A percentile compares a stretch with the other conserved stretches of the same genome.
Evolutionary conservation across 2,113 vertebrate genomes (phyloP).

Genomic region (Dolichotis patagonum): DNA sequence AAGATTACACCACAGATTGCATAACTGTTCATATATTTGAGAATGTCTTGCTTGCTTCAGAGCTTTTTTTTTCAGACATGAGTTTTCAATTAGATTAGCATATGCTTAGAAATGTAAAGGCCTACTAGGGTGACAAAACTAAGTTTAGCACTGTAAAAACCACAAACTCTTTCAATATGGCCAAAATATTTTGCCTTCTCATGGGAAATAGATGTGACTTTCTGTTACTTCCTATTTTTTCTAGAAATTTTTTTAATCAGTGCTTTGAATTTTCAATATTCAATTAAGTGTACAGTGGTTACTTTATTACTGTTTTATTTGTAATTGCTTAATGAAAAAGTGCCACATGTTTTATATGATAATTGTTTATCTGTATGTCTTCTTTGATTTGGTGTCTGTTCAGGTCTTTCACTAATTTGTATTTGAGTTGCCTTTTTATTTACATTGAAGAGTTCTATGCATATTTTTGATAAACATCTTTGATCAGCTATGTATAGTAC

Average conservation of each 20-base stretch:
- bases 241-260: background rate
- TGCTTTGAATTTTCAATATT: background rate
- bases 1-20: background rate
- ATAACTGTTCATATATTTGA: background rate
- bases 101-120: background rate
- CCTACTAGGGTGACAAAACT: background rate
- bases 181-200: background rate
- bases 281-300: background rate
- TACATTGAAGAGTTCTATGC: background rate
- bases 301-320: background rate
- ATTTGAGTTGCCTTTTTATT: background rate
- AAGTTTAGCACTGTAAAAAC: background rate
- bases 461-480: background rate
- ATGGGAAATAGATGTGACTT: background rate
- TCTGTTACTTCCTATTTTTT: background rate
- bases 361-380: background rate
- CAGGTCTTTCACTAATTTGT: background rate
- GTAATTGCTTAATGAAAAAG: background rate
- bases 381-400: background rate
- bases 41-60: background rate
- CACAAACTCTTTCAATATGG: background rate
- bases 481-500: background rate
- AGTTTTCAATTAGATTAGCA: background rate
- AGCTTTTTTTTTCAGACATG: background rate
- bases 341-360: background rate